A percentile compares a stretch with the other conserved stretches of the same genome.
phyloP scores from a whole-genome alignment of 2,113 vertebrate species.

The Oostethus manadensis region DNA sequence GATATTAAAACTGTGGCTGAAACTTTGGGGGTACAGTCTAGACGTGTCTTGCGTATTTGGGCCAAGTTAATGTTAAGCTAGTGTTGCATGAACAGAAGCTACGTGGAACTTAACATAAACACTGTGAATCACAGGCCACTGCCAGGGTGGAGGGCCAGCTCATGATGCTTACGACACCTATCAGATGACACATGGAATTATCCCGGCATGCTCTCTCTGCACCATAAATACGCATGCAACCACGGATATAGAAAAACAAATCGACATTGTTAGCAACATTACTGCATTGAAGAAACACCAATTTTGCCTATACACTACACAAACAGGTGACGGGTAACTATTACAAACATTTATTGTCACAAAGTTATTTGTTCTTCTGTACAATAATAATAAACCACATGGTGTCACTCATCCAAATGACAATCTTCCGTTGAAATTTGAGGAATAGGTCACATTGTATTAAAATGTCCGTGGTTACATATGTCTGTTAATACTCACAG shows the following conservation, averaged over 20 bases:
- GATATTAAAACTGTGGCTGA: neutral
- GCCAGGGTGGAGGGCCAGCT: constrained; percentile 29
- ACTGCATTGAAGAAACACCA: neutral
- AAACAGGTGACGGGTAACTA: neutral
- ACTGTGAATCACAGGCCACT: constrained; percentile 35
- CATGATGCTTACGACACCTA: constrained; percentile 42
- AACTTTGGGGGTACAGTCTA: neutral
- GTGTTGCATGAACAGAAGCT: constrained; percentile 8
- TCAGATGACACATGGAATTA: constrained; percentile 19
- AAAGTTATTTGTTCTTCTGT: too few species aligned
- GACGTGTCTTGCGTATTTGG: neutral
- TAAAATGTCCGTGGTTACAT: neutral
- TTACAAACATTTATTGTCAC: neutral
- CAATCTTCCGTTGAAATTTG: neutral
- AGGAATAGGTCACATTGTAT: neutral
- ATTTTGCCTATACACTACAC: neutral
- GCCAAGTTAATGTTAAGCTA: constrained; percentile 1
- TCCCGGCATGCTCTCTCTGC: neutral
- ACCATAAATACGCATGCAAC: neutral
- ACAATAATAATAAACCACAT: neutral
- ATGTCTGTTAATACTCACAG: constrained; percentile 73
- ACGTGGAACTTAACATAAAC: neutral
- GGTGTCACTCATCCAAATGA: constrained; percentile 27
- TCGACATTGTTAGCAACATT: neutral
- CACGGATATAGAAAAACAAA: neutral